These are phyloP conservation scores for Pycnomerus fuliginosus DNA, from an alignment of 2,888 invertebrate species.

Conservation along the genomic window DNA sequence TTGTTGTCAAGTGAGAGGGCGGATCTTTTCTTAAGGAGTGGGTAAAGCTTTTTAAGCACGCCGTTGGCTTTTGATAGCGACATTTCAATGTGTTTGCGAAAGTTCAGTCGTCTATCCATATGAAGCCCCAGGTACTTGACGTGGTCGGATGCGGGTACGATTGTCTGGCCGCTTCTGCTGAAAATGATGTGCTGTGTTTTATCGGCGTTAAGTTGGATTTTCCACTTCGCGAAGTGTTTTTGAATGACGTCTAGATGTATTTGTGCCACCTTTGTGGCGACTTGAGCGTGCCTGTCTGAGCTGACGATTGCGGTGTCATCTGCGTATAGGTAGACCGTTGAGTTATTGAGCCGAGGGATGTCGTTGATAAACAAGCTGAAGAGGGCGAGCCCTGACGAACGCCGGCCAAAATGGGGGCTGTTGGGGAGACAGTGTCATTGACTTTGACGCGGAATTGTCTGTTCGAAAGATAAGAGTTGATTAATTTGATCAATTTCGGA, in stretches of 20 bases:
- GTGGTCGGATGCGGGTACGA: not conserved
- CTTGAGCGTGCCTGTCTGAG: not conserved
- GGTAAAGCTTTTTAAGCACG: slow-evolving; percentile 2
- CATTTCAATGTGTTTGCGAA: not conserved
- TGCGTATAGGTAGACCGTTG: slow-evolving; percentile 25
- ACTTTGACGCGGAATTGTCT: slow-evolving; percentile 29
- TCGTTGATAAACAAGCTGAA: slow-evolving; percentile 22
- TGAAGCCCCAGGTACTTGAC: slow-evolving; percentile 8
- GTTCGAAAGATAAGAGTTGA: slow-evolving; percentile 31
- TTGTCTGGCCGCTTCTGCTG: not conserved
- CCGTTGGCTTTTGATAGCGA: slow-evolving; percentile 2
- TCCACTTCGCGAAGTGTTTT: slow-evolving; percentile 4
- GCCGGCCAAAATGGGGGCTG: slow-evolving; percentile 22
- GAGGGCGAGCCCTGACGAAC: slow-evolving; percentile 18
- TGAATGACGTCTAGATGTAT: slow-evolving; percentile 2
- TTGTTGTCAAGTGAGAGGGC: not conserved
- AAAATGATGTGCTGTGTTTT: slow-evolving; percentile 8
- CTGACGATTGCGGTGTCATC: slow-evolving; percentile 7
- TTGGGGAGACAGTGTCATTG: slow-evolving; percentile 3
- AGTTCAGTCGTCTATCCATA: slow-evolving; percentile 5
- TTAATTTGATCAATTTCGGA: slow-evolving; percentile 26
- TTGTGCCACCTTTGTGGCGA: slow-evolving; percentile 6
- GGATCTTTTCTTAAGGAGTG: not conserved
- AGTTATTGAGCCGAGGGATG: slow-evolving; percentile 10
- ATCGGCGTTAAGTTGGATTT: slow-evolving; percentile 3